Conservation (phyloP, 2,888 invertebrate species). For the Ectemnius lituratus region DNA sequence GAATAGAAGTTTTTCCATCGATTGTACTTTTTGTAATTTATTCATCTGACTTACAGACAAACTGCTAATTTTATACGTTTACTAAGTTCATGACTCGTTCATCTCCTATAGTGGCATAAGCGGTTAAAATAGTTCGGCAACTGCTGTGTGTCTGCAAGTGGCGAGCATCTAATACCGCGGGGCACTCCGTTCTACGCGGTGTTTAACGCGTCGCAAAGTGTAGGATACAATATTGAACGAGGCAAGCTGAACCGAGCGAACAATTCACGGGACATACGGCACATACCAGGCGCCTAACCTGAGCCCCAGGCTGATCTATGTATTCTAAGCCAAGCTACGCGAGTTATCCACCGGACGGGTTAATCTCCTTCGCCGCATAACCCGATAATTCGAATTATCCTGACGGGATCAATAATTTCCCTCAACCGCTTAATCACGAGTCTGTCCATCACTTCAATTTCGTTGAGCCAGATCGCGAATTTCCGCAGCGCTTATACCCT, state of each 20-base stretch:
- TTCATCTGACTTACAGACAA: too few relatives aligned
- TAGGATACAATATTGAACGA: too few relatives aligned
- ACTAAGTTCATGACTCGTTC: too few relatives aligned
- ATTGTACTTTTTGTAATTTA: too few relatives aligned
- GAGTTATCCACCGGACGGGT: slow-evolving; percentile 57
- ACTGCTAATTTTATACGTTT: too few relatives aligned
- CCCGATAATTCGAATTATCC: slow-evolving; percentile 71
- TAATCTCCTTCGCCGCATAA: slow-evolving; percentile 66
- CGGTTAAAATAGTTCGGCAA: too few relatives aligned
- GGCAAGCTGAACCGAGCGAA: slow-evolving; percentile 37
- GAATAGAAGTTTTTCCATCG: too few relatives aligned
- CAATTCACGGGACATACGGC: slow-evolving; percentile 50
- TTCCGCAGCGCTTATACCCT: too few relatives aligned
- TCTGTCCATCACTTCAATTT: background rate
- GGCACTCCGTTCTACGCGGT: background rate
- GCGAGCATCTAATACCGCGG: background rate
- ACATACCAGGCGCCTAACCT: slow-evolving; percentile 29
- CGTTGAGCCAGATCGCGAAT: too few relatives aligned
- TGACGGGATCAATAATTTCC: slow-evolving; percentile 71
- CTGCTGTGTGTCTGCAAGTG: too few relatives aligned
- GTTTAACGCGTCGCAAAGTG: too few relatives aligned
- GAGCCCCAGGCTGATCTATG: slow-evolving; percentile 52
- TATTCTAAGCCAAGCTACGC: slow-evolving; percentile 57
- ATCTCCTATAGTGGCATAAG: too few relatives aligned
- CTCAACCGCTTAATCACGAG: slow-evolving; percentile 17